These are phyloP conservation scores for Sebastes cheni DNA, from an alignment of 2,797 vertebrate species.

Conservation along the genomic window DNA sequence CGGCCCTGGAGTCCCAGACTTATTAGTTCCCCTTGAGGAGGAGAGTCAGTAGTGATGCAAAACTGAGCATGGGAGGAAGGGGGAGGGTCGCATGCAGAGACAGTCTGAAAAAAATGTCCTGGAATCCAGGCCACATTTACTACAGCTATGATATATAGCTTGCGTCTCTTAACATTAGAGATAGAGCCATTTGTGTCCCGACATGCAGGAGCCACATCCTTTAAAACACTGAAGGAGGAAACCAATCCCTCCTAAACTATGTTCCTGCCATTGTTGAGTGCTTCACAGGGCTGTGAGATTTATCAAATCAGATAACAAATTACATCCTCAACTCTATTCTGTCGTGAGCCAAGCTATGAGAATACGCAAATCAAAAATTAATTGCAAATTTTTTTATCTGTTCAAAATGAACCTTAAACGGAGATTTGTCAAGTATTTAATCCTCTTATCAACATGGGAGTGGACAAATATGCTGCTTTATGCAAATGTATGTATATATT, in stretches of 20 bases:
- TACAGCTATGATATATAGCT: conserved; percentile 85
- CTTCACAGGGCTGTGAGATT: conserved; percentile 38
- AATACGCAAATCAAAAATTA: background rate
- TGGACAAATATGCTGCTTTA: too few relatives aligned
- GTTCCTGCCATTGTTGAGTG: conserved; percentile 45
- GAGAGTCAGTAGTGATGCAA: conserved; percentile 55
- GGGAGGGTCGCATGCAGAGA: conserved; percentile 71
- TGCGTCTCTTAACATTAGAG: conserved; percentile 71
- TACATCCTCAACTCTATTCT: conserved; percentile 3
- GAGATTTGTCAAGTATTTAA: too few relatives aligned
- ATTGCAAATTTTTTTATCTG: too few relatives aligned
- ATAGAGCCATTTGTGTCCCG: conserved; percentile 55
- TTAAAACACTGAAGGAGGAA: conserved; percentile 51
- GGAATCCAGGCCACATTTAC: conserved; percentile 90
- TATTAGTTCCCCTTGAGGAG: conserved; percentile 61
- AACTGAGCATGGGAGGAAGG: conserved; percentile 47
- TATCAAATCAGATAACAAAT: conserved; percentile 42
- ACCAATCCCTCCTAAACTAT: conserved; percentile 53
- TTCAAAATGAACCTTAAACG: too few relatives aligned
- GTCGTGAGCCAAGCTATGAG: background rate
- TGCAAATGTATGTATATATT: too few relatives aligned
- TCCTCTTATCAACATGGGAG: too few relatives aligned
- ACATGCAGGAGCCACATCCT: conserved; percentile 21
- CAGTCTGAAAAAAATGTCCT: conserved; percentile 80
- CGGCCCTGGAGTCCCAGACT: conserved; percentile 51